Evolutionary conservation across 2,797 vertebrate genomes (phyloP).

Genomic region (Apogon talboti): DNA sequence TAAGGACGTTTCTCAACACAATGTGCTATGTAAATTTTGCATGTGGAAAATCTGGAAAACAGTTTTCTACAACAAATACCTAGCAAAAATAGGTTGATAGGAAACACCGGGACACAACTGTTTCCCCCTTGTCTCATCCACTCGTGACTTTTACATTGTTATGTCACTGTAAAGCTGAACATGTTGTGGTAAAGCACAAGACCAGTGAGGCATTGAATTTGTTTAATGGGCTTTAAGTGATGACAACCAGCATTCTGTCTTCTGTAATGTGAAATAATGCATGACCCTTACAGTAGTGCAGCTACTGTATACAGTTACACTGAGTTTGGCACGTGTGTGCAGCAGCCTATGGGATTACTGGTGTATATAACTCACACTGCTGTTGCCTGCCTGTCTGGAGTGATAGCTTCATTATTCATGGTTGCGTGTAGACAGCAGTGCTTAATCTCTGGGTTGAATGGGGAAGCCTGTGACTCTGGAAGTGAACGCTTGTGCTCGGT

Average conservation of each 20-base stretch:
- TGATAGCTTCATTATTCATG: slow-evolving; percentile 86
- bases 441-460: slow-evolving; percentile 81
- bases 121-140: too few relatives aligned
- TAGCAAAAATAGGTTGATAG: too few relatives aligned
- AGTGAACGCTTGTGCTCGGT: slow-evolving; percentile 66
- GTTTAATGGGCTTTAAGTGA: slow-evolving; percentile 31
- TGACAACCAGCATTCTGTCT: neutral
- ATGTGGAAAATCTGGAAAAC: too few relatives aligned
- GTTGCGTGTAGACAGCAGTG: slow-evolving; percentile 84
- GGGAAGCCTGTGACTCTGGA: slow-evolving; percentile 63
- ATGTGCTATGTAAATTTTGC: too few relatives aligned
- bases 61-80: too few relatives aligned
- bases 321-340: slow-evolving; percentile 55
- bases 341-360: slow-evolving; percentile 66
- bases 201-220: slow-evolving; percentile 2
- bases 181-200: neutral
- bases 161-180: slow-evolving; percentile 16
- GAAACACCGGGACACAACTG: too few relatives aligned
- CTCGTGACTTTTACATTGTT: slow-evolving; percentile 21
- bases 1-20: too few relatives aligned
- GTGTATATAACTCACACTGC: slow-evolving; percentile 73
- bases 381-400: slow-evolving; percentile 78
- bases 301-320: slow-evolving; percentile 52
- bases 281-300: slow-evolving; percentile 50
- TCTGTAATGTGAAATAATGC: slow-evolving; percentile 62